Evolutionary conservation across 2,113 vertebrate species (phyloP).

Genomic region (Balaeniceps rex): DNA sequence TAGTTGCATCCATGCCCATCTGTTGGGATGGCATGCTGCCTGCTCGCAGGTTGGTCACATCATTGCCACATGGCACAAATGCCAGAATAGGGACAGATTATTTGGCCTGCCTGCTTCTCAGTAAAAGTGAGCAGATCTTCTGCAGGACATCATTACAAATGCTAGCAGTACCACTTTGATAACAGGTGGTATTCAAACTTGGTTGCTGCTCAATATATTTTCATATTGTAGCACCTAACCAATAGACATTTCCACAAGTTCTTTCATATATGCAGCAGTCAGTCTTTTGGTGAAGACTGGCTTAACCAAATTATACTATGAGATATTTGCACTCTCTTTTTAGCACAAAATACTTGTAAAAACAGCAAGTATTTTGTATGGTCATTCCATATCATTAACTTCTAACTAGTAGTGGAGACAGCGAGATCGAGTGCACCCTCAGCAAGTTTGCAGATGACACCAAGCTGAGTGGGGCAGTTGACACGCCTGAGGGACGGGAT

Average conservation of each 20-base stretch:
- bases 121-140: neutral
- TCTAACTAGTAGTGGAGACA: neutral
- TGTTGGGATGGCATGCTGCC: conserved; percentile 53
- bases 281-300: neutral
- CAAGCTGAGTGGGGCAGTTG: no score
- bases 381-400: neutral
- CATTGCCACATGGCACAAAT: conserved; percentile 16
- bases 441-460: no score
- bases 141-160: neutral
- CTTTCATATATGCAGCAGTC: neutral
- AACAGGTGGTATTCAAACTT: neutral
- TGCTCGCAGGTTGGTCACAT: conserved; percentile 34
- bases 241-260: neutral
- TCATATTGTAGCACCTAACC: neutral
- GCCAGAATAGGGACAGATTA: neutral
- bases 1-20: conserved; percentile 31
- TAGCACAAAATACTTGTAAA: neutral
- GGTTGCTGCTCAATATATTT: neutral
- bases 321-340: neutral
- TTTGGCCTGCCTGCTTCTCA: neutral
- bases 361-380: neutral
- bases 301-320: neutral
- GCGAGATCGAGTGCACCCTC: no score
- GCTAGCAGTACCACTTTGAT: neutral
- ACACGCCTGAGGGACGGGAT: no score